Conservation (phyloP, 2,113 vertebrate species). For the Catharus fuscescens region DNA sequence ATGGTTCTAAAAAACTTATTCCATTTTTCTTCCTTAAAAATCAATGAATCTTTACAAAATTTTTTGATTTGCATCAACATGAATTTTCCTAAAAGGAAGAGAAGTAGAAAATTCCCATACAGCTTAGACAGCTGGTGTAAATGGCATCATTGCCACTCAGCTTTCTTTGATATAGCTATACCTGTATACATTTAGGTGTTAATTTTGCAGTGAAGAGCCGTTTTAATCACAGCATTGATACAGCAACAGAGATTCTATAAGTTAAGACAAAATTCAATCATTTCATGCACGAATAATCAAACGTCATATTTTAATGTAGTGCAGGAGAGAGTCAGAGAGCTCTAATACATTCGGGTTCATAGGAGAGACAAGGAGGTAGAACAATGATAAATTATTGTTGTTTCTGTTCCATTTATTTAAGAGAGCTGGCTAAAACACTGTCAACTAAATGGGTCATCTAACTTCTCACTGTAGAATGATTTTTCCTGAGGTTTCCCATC, state of each 20-base stretch:
- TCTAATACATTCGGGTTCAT: neutral
- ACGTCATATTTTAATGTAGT: neutral
- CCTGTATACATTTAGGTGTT: neutral
- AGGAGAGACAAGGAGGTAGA: conserved; percentile 1
- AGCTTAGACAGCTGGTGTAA: neutral
- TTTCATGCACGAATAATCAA: conserved; percentile 44
- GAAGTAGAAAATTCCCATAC: neutral
- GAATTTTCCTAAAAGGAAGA: neutral
- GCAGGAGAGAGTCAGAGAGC: neutral
- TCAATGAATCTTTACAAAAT: neutral
- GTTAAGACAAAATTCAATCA: conserved; percentile 46
- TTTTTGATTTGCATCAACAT: neutral
- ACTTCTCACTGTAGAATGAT: neutral
- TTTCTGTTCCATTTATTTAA: conserved; percentile 20
- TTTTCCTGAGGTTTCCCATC: neutral
- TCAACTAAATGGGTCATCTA: neutral
- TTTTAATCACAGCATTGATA: conserved; percentile 14
- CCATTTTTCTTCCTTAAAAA: neutral
- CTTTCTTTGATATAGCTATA: neutral
- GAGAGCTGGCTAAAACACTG: neutral
- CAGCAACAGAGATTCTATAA: neutral
- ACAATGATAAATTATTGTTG: neutral
- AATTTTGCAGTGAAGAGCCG: neutral
- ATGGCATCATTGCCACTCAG: neutral
- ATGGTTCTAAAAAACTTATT: neutral